Conservation (phyloP, 2,113 vertebrate genomes). For the Takifugu bimaculatus region DNA sequence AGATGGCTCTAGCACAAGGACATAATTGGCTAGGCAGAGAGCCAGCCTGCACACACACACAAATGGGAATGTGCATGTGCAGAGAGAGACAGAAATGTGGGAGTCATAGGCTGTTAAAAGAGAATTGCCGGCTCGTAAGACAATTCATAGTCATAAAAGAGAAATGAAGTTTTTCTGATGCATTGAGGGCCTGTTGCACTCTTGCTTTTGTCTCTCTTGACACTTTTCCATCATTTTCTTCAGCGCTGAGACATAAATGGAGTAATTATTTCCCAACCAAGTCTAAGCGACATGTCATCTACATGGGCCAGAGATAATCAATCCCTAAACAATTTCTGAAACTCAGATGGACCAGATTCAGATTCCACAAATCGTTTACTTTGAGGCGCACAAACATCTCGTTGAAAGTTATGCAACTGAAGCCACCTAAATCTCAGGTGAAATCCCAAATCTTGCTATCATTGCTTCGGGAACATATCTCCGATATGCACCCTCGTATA, state of each 20-base stretch:
- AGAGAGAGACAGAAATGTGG: conserved; percentile 13
- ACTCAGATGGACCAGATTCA: not conserved
- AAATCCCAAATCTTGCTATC: conserved; percentile 27
- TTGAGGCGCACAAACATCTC: conserved; percentile 1
- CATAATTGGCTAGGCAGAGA: conserved; percentile 61
- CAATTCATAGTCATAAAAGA: conserved; percentile 31
- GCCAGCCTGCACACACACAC: conserved; percentile 33
- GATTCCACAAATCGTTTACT: not conserved
- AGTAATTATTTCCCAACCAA: conserved; percentile 37
- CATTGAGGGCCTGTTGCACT: conserved; percentile 3
- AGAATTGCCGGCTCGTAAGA: conserved; percentile 18
- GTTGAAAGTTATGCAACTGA: conserved; percentile 7
- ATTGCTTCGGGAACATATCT: conserved; percentile 13
- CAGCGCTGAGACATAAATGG: conserved; percentile 2
- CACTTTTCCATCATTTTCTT: conserved; percentile 6
- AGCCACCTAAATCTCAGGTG: conserved; percentile 13
- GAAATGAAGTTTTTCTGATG: conserved; percentile 38
- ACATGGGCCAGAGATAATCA: conserved; percentile 29
- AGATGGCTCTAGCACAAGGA: conserved; percentile 57
- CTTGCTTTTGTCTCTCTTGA: conserved; percentile 1
- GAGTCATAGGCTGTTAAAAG: conserved; percentile 18
- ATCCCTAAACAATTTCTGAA: too few species aligned
- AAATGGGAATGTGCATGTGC: not conserved
- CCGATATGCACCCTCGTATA: not conserved
- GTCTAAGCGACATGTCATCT: conserved; percentile 23